Evolutionary conservation across 2,797 vertebrate genomes (phyloP).

Genomic region (Pangasius djambal): DNA sequence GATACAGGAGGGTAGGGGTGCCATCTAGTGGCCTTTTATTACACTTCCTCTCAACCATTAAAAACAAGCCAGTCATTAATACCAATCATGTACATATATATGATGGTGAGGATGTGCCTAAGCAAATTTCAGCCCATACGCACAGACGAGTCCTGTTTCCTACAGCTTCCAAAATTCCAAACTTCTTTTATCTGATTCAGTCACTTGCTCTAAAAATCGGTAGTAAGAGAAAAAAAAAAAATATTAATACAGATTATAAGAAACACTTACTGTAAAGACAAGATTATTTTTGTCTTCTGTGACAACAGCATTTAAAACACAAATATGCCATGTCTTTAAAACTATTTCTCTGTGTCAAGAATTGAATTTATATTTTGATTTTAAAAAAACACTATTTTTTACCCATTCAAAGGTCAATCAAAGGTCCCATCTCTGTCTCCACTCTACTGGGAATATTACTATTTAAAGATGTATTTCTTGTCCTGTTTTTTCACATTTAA

Average conservation of each 20-base stretch:
- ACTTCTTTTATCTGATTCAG: not conserved
- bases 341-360: not conserved
- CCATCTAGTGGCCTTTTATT: slow-evolving; percentile 29
- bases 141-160: not conserved
- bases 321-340: not conserved
- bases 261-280: not conserved
- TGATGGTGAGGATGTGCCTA: no score
- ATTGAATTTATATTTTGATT: not conserved
- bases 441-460: not conserved
- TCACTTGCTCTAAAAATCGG: not conserved
- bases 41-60: not conserved
- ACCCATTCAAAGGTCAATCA: not conserved
- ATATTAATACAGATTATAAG: not conserved
- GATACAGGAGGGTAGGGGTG: not conserved
- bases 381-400: not conserved
- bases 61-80: not conserved
- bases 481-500: not conserved
- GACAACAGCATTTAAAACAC: not conserved
- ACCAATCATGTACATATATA: not conserved
- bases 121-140: no score
- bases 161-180: not conserved
- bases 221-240: not conserved
- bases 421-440: not conserved
- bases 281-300: not conserved
- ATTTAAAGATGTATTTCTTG: not conserved